These are phyloP conservation scores for Dioctria linearis DNA, from an alignment of 2,888 invertebrate species.

Conservation along the genomic window DNA sequence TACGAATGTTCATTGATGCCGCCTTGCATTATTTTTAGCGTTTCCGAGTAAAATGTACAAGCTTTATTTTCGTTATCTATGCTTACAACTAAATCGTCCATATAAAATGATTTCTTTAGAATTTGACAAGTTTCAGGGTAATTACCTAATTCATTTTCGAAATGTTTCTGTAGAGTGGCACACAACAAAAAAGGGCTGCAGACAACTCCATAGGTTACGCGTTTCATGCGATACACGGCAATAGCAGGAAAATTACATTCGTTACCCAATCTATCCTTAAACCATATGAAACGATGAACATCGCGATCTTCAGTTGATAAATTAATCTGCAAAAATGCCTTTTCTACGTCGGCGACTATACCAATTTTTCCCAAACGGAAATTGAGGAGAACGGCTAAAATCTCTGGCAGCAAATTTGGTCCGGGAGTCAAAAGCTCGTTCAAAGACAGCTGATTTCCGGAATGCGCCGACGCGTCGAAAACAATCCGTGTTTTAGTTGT, in stretches of 20 bases:
- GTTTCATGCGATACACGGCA: constrained; percentile 1
- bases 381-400: constrained; percentile 55
- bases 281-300: constrained; percentile 58
- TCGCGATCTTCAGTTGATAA: constrained; percentile 56
- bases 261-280: constrained; percentile 35
- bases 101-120: constrained; percentile 43
- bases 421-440: background rate
- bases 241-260: background rate
- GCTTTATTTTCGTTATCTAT: constrained; percentile 41
- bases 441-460: background rate
- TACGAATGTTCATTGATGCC: too few relatives aligned
- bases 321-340: constrained; percentile 58
- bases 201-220: constrained; percentile 58
- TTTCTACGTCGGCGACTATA: constrained; percentile 58
- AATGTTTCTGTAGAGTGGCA: constrained; percentile 58
- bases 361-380: constrained; percentile 59
- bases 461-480: background rate
- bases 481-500: background rate
- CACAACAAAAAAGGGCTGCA: constrained; percentile 59
- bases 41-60: too few relatives aligned
- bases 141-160: constrained; percentile 32
- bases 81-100: constrained; percentile 57
- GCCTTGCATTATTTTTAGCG: too few relatives aligned
- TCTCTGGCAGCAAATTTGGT: constrained; percentile 39
- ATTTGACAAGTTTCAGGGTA: constrained; percentile 54